These are phyloP conservation scores for Microcebus jonahi DNA, from an alignment of 2,113 vertebrate species.

Conservation along the genomic window DNA sequence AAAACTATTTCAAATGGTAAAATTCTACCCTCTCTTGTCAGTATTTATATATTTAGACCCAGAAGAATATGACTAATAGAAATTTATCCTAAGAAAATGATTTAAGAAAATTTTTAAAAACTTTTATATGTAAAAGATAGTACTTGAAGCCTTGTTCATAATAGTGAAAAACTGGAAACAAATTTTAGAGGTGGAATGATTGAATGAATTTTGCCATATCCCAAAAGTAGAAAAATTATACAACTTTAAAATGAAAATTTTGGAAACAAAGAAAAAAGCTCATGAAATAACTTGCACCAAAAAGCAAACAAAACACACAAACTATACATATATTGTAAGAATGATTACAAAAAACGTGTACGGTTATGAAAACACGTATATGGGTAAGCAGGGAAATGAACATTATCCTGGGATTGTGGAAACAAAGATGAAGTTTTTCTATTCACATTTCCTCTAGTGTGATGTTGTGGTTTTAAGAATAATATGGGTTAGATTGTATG, in stretches of 20 bases:
- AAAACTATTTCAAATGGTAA: not conserved
- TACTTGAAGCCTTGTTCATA: not conserved
- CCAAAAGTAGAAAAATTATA: not conserved
- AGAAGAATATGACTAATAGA: not conserved
- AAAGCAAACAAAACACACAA: slow-evolving; percentile 3
- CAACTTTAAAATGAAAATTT: not conserved
- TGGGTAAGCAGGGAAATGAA: not conserved
- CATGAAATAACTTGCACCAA: not conserved
- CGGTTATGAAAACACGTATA: not conserved
- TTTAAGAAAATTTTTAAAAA: not conserved
- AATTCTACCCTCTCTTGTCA: not conserved
- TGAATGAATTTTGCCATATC: not conserved
- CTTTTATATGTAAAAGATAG: not conserved
- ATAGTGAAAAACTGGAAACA: not conserved
- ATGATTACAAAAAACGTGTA: not conserved
- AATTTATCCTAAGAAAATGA: slow-evolving; percentile 21
- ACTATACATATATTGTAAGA: not conserved
- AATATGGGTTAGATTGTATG: not conserved
- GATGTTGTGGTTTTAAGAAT: not conserved
- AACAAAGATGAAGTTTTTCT: slow-evolving; percentile 27
- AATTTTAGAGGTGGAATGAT: slow-evolving; percentile 4
- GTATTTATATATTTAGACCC: not conserved
- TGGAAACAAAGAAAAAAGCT: not conserved
- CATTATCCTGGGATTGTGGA: not conserved
- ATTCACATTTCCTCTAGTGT: not conserved